A percentile compares a stretch with the other conserved stretches of the same genome.
Evolutionary conservation across 2,797 vertebrate species (phyloP).

Genomic region (Pogoniulus pusillus): DNA sequence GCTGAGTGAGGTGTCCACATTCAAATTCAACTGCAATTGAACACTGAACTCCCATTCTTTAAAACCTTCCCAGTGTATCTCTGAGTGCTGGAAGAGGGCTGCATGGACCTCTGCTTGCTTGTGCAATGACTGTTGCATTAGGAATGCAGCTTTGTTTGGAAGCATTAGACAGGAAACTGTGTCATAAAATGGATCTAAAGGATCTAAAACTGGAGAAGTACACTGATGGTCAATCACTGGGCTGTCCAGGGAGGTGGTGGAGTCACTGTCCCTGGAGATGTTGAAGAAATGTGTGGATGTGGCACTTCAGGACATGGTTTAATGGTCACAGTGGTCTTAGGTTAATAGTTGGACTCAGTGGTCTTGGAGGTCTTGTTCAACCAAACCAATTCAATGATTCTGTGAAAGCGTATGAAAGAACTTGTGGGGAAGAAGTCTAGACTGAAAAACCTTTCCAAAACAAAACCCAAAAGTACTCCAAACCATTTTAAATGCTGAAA

Average conservation of each 20-base stretch:
- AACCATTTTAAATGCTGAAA: neutral
- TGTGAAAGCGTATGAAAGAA: neutral
- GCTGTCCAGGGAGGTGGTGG: too few species aligned
- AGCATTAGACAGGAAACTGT: neutral
- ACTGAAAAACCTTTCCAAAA: neutral
- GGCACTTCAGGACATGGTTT: too few species aligned
- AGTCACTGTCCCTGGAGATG: too few species aligned
- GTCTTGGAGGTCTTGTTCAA: too few species aligned
- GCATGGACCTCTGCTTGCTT: neutral
- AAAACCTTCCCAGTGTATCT: neutral
- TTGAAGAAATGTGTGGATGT: too few species aligned
- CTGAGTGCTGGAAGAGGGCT: neutral
- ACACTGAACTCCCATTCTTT: neutral
- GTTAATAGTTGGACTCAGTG: too few species aligned
- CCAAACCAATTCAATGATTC: too few species aligned
- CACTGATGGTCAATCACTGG: neutral
- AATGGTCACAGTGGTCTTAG: too few species aligned
- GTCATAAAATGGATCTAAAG: neutral
- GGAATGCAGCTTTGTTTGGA: neutral
- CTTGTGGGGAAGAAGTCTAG: neutral
- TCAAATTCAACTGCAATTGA: neutral
- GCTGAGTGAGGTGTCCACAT: neutral
- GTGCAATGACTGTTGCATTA: neutral
- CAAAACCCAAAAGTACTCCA: neutral
- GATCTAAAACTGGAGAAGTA: neutral